Conservation (phyloP, 2,113 vertebrate species). For the Benitochromis conjunctus region DNA sequence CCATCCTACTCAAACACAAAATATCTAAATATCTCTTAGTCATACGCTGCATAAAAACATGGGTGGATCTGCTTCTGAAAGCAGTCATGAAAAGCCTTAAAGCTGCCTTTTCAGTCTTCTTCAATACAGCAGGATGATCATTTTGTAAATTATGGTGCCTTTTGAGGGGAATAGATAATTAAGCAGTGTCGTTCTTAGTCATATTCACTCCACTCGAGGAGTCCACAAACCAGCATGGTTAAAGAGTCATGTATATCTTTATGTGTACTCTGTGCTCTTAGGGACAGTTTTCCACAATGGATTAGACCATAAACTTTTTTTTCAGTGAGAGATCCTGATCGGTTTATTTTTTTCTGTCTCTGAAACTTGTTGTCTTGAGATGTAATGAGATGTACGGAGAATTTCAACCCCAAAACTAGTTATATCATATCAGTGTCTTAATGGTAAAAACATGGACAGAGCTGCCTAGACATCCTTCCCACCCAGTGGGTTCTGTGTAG, state of each 20-base stretch:
- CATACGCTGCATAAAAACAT: background rate
- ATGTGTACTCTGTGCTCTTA: background rate
- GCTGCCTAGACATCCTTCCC: background rate
- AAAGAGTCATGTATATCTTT: background rate
- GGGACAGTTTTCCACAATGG: background rate
- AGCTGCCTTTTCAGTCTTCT: background rate
- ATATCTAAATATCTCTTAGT: background rate
- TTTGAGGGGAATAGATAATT: background rate
- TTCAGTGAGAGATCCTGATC: no score
- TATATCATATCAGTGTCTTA: background rate
- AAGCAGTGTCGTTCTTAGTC: background rate
- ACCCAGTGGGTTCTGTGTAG: background rate
- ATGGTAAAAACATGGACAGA: background rate
- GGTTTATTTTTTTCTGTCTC: no score
- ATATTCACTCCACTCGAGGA: background rate
- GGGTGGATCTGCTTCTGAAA: background rate
- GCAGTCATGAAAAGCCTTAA: background rate
- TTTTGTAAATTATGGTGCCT: background rate
- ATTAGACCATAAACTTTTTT: background rate
- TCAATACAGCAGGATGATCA: accelerated
- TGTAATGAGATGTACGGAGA: background rate
- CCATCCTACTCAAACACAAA: background rate
- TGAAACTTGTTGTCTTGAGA: background rate
- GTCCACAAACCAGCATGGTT: background rate
- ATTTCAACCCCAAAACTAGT: no score